Percentiles rank a stretch among this genome's conserved stretches.
Conservation (phyloP, 1,140 invertebrate genomes). For the Polypedilum pembai region DNA sequence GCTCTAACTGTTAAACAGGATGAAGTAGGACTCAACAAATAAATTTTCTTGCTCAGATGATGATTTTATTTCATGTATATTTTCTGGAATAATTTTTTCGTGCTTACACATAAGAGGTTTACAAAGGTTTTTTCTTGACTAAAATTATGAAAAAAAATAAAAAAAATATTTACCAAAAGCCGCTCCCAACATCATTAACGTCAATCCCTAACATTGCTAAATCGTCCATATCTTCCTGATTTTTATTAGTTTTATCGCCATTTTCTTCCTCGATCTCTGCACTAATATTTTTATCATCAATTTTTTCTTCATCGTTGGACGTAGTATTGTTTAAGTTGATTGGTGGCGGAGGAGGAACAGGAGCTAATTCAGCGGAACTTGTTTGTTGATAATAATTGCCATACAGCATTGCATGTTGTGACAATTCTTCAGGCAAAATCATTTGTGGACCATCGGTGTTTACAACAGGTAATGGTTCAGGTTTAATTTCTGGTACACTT, state of each 20-base stretch:
- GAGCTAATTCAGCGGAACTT: neutral
- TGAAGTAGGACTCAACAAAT: conserved; percentile 50
- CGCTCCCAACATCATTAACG: conserved; percentile 16
- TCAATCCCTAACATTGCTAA: neutral
- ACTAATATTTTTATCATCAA: neutral
- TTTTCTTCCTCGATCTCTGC: neutral
- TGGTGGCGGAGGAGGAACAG: neutral
- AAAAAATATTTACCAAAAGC: neutral
- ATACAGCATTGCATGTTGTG: neutral
- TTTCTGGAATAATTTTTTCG: too few species aligned
- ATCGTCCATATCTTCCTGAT: neutral
- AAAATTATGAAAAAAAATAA: neutral
- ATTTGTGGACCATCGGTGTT: conserved; percentile 2
- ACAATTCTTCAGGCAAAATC: conserved; percentile 6
- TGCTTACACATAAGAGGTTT: conserved; percentile 38
- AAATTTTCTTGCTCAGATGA: too few species aligned
- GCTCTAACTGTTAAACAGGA: conserved; percentile 55
- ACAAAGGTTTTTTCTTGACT: neutral
- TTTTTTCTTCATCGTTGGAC: neutral
- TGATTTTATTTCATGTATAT: too few species aligned
- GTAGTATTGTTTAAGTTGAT: neutral
- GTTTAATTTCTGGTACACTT: neutral
- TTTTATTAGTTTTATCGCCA: neutral
- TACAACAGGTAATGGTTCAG: neutral
- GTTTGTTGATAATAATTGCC: neutral